A percentile compares a stretch with the other conserved stretches of the same genome.
These are phyloP conservation scores for Pantelozetes paolii DNA, from an alignment of 2,888 invertebrate genomes.

Conservation along the genomic window DNA sequence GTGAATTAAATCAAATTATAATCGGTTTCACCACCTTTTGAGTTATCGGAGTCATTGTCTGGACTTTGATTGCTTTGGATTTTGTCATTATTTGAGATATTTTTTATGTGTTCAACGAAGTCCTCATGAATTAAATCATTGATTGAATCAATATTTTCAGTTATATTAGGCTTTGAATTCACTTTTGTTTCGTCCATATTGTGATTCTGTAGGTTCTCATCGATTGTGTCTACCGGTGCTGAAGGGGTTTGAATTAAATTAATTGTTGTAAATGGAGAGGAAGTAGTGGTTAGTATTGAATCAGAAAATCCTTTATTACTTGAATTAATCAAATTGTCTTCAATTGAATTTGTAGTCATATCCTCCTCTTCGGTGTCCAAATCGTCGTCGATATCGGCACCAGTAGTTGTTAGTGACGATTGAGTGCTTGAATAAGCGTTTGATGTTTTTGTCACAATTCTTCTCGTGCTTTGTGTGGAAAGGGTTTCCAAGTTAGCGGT, in stretches of 20 bases:
- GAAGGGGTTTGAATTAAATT: background rate
- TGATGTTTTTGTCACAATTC: too few species aligned
- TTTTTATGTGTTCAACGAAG: background rate
- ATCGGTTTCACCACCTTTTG: constrained; percentile 1
- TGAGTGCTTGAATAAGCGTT: too few species aligned
- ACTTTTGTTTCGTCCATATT: background rate
- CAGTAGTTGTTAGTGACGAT: too few species aligned
- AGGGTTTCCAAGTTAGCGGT: background rate
- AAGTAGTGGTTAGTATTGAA: background rate
- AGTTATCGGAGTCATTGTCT: constrained; percentile 15
- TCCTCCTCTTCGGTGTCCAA: too few species aligned
- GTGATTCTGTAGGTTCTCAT: background rate
- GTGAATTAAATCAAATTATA: background rate
- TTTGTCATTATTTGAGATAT: background rate
- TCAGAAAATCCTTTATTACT: too few species aligned
- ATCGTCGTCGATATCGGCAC: too few species aligned
- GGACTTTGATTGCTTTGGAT: too few species aligned
- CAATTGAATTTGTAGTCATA: too few species aligned
- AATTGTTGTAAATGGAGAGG: too few species aligned
- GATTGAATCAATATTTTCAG: background rate
- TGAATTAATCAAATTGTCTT: too few species aligned
- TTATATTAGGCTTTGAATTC: background rate
- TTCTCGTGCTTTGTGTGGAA: background rate
- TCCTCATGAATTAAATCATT: background rate
- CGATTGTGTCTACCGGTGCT: background rate